These are phyloP conservation scores for Muschampia plurimacula DNA, from an alignment of 2,888 invertebrate species.

Conservation along the genomic window DNA sequence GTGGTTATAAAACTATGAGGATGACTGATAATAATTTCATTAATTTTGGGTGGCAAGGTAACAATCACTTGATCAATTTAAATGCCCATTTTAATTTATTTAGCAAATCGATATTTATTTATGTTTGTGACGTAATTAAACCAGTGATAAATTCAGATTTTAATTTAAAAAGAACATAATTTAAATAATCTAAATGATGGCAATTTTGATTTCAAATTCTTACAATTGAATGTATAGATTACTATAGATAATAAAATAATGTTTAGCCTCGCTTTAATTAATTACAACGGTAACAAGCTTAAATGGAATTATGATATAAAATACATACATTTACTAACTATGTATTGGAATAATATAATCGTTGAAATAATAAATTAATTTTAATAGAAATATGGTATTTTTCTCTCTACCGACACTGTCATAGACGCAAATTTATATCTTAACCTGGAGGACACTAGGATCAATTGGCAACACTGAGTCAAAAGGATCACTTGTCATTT, in stretches of 20 bases:
- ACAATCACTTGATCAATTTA: too few species aligned
- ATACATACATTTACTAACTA: conserved; percentile 15
- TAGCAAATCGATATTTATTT: too few species aligned
- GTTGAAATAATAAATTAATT: conserved; percentile 16
- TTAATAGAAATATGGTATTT: neutral
- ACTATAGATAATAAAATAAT: neutral
- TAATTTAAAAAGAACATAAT: neutral
- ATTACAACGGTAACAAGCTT: conserved; percentile 34
- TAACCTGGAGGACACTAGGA: conserved; percentile 10
- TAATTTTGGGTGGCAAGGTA: too few species aligned
- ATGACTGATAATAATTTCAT: too few species aligned
- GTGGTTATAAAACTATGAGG: neutral
- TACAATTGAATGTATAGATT: neutral
- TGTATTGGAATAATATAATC: conserved; percentile 15
- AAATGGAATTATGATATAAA: neutral
- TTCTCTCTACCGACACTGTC: neutral
- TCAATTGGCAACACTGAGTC: conserved; percentile 32
- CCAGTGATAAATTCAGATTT: too few species aligned
- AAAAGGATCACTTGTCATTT: conserved; percentile 2
- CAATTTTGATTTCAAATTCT: neutral
- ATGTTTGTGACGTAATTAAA: too few species aligned
- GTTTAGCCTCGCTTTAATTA: conserved; percentile 22
- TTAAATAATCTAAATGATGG: neutral
- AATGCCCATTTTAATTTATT: too few species aligned
- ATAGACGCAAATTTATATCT: neutral